Base-by-base conservation (phyloP, 2,888 invertebrate species). In the Zygothrica quintamaculata region DNA sequence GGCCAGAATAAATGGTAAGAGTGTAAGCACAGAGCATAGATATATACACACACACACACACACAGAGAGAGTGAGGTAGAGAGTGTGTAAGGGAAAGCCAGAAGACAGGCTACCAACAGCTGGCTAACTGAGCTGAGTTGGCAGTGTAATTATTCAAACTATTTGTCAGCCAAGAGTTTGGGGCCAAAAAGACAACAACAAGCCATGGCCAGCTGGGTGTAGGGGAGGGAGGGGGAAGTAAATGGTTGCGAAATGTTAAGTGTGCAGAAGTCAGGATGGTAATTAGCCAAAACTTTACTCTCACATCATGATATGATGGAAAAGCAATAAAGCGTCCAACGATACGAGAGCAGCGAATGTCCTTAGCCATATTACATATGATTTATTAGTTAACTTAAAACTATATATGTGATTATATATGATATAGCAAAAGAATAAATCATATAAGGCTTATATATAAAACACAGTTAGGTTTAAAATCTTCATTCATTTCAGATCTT, bases 121-220 rank as follows among this genome's bases (percentile, higher is more conserved):
- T 47, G 48, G 36, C 73, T 57, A 50, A 47, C 71, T 65, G 65
- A 62, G 65, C 65, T 72, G 39, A 59, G 78, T 60, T 79, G 61
- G 13, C 53, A 57, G 57, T 46, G 75, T 74, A 82, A 82, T 82
- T 82, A 82, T 86, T 86, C 87, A 80, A 77, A 80, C 87, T 84
- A 82, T 86, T 82, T 82, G 84, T 74, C 81, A 77, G 84, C 15
- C 59, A 26, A 26, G 9, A 16, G 29, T 4, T 2, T 9, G 1
- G 6, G 6, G 8, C 9, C 1, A 2, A 8, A 52, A 34, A 4
- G 13, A 34, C 7, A 29, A 29, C 36, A 39, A 39, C 39, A 40
- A 15, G 34, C 29, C 7, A 9, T 29, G 29, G 29, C 9, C 29
- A 29, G 5, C 29, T 8, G 29, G 29, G 26, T 29, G 43, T 22